Evolutionary conservation across 2,888 invertebrate genomes (phyloP).

Genomic region (Ophonus ardosiacus): DNA sequence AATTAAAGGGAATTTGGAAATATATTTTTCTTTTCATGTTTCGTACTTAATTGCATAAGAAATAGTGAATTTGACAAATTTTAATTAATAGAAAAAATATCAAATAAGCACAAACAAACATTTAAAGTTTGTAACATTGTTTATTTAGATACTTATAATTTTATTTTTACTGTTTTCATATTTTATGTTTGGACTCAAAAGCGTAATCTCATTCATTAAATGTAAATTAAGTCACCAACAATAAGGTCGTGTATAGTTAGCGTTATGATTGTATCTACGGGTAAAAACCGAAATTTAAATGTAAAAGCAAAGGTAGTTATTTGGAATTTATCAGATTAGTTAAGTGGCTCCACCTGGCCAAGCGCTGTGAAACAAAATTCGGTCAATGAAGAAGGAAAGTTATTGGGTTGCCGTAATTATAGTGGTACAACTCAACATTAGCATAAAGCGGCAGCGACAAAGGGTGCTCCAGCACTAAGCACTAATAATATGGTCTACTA

Average conservation of each 20-base stretch:
- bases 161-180: no score
- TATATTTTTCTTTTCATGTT: no score
- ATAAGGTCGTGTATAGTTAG: not conserved
- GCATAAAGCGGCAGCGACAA: conserved; percentile 52
- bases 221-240: not conserved
- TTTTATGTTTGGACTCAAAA: no score
- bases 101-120: no score
- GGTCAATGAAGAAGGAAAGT: conserved; percentile 49
- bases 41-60: no score
- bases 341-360: conserved; percentile 18
- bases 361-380: conserved; percentile 9
- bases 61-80: no score
- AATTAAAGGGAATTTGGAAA: no score
- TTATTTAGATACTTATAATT: no score
- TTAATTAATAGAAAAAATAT: no score
- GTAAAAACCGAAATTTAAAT: not conserved
- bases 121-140: no score
- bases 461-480: conserved; percentile 39
- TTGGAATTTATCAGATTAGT: not conserved
- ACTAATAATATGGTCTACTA: conserved; percentile 47
- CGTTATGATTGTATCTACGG: not conserved
- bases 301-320: not conserved
- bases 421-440: conserved; percentile 54
- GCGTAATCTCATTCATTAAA: not conserved
- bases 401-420: conserved; percentile 57